Conservation (phyloP, 92 coral and sea anemone genomes). For the Pocillopora meandrina region DNA sequence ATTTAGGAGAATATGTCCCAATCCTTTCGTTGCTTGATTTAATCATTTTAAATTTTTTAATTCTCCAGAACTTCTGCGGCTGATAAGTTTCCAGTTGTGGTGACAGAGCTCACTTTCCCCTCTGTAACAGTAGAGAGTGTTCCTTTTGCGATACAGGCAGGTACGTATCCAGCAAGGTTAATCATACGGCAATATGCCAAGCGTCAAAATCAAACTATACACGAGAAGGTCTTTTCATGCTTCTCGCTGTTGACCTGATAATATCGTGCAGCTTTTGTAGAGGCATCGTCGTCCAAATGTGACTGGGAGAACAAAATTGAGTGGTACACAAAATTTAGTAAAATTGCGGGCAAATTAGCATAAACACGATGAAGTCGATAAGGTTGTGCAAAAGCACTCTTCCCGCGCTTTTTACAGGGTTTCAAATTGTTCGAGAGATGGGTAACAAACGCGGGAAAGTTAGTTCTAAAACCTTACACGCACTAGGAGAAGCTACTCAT, state of each 20-base stretch:
- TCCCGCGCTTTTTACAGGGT: no score
- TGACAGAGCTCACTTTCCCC: slow-evolving; percentile 89
- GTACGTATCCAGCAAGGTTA: slow-evolving; percentile 33
- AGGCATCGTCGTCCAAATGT: no score
- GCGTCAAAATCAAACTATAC: neutral
- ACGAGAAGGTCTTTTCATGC: neutral
- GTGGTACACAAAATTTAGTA: neutral
- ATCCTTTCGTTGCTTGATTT: neutral
- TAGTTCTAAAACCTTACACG: no score
- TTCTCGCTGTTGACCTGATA: no score
- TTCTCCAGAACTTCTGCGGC: slow-evolving; percentile 70
- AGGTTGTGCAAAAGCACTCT: no score
- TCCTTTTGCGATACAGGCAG: slow-evolving; percentile 89
- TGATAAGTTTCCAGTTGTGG: slow-evolving; percentile 80
- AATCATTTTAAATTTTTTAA: neutral
- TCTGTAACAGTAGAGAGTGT: slow-evolving; percentile 93
- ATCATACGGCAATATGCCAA: neutral
- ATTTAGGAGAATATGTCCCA: neutral
- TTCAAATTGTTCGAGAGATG: no score
- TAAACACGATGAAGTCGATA: neutral
- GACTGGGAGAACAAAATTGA: no score
- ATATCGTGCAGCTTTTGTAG: no score
- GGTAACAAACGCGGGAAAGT: no score
- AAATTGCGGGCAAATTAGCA: neutral
- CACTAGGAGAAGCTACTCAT: no score